Base-by-base conservation (phyloP, 2,797 vertebrate species). In the Paratrypauchen microcephalus region DNA sequence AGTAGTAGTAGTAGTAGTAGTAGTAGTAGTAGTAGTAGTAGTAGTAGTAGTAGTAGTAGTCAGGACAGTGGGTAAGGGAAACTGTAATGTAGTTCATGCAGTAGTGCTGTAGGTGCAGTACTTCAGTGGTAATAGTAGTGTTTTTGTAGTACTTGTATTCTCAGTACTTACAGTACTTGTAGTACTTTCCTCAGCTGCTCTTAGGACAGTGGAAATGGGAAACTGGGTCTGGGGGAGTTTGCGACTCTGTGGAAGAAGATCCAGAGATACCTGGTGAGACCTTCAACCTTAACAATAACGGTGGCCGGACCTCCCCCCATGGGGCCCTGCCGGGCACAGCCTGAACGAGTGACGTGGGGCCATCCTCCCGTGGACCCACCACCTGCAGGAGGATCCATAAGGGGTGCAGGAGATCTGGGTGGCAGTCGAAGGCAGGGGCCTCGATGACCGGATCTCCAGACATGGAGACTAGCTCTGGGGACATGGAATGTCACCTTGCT, bases 231-330 rank as follows among this genome's bases (percentile, higher is more conserved):
- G 0, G 65, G 75, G 7, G 96, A 98, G 88, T 95, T 97, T 52
- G 95, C 94, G 73, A 94, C 74, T 0, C 91, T 97, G 74, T 96
- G 95, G 95, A 92, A 96, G 93, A 98, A 98, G 89, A 93, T 97
- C 54, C 91, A 88, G 80, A 95, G 90, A 55, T 97, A 95, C 68
- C 86, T 96, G 95, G 96, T 97, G 72, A 89, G 87, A 50, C n/a
- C 2, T 12, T 23, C 16, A 28, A 59, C 6, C 6, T n/a, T n/a
- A 52, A n/a, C 9, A n/a, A 7, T 52, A 52, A n/a, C n/a, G n/a
- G n/a, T n/a, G n/a, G n/a, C n/a, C n/a, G n/a, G n/a, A n/a, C n/a
- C n/a, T n/a, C n/a, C n/a, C n/a, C n/a, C n/a, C n/a, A n/a, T n/a
- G n/a, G n/a, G n/a, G n/a, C n/a, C n/a, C n/a, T n/a, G n/a, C n/a